Evolutionary conservation across 2,888 invertebrate genomes (phyloP), one percentile per base, ranked within the genome.

Genomic region (Scaptomyza polygonia): DNA sequence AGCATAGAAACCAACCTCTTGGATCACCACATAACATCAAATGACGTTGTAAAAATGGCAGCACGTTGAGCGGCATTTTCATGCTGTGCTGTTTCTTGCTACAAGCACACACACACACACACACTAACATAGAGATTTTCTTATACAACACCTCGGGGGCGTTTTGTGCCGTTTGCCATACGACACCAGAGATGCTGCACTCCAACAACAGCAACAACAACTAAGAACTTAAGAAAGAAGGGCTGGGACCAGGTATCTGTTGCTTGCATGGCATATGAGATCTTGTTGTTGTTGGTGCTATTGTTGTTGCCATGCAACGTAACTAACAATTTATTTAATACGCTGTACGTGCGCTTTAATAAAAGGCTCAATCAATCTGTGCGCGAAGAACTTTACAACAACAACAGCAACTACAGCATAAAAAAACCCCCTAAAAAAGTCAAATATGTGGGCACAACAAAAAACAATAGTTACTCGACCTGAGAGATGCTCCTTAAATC

Each of bases 261-360:
- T 51, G 49, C 27, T 30, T 54, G 14, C 34, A 40, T 14, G 58
- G 34, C 45, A 49, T 40, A 55, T 71, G 68, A 53, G 57, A 59
- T 65, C 64, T 25, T 25, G 25, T 25, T 62, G 67, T 53, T 69
- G 70, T 14, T 36, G 34, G 14, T 36, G 39, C 3, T 62, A 61
- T 58, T 69, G 70, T 14, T 36, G 36, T 36, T 14, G 36, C 14
- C 82, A 25, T 65, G 71, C 63, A 74, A 89, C 88, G 88, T 89
- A 90, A 89, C 86, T 90, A 88, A 90, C 89, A 90, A 90, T 89
- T 89, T 89, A 89, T 89, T 90, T 89, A 90, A 90, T 89, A 88
- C 79, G 88, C 79, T 79, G 80, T 89, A 90, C 90, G 89, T 90
- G 90, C 88, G 87, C 81, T 79, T 89, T 86, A 87, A 85, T 88